phyloP scores from a whole-genome alignment of 2,888 invertebrate genomes.

The Pandemis corylana region DNA sequence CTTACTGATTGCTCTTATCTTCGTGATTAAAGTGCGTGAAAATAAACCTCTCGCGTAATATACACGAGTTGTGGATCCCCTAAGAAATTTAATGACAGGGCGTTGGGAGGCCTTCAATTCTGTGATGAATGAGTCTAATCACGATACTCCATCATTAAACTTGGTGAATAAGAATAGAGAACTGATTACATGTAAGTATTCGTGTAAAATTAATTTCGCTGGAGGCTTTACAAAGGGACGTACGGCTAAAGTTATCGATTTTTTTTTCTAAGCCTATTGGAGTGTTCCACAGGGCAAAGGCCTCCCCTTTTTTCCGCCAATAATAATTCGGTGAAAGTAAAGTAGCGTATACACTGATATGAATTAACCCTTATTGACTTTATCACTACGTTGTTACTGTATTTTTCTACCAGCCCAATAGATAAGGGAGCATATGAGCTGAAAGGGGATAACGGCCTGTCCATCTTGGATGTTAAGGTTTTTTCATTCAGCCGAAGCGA shows the following conservation, averaged over 20 bases:
- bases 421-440: background rate
- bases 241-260: no score
- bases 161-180: background rate
- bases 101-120: background rate
- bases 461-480: background rate
- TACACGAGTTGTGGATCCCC: background rate
- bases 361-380: no score
- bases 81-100: background rate
- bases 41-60: background rate
- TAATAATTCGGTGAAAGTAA: no score
- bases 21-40: background rate
- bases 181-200: background rate
- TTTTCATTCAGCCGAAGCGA: no score
- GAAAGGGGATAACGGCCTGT: background rate
- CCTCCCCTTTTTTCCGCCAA: no score
- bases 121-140: background rate
- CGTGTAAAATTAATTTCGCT: no score
- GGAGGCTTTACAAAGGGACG: no score
- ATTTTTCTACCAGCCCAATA: background rate
- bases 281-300: no score
- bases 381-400: no score
- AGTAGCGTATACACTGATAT: no score
- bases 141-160: background rate
- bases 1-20: no score
- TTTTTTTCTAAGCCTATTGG: no score